These are phyloP conservation scores for Myiothlypis chrysogaster DNA, from an alignment of 2,797 vertebrate genomes.

Conservation along the genomic window DNA sequence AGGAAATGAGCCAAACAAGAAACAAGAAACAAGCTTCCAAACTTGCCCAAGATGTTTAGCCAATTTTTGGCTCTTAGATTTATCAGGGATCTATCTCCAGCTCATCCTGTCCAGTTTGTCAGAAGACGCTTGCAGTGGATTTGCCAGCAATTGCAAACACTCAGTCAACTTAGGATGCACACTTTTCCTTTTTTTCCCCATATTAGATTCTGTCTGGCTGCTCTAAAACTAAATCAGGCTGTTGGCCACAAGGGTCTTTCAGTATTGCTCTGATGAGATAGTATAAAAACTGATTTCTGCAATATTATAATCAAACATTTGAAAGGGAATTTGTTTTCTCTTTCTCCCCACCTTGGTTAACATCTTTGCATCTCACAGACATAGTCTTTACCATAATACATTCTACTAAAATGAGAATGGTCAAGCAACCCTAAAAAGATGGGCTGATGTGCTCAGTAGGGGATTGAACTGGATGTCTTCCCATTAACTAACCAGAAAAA, in stretches of 20 bases:
- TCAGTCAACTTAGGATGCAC: neutral
- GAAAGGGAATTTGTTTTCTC: neutral
- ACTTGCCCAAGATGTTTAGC: neutral
- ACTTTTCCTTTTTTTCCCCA: fast-evolving
- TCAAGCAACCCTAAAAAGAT: neutral
- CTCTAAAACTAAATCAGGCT: neutral
- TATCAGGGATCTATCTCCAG: neutral
- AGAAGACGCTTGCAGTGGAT: neutral
- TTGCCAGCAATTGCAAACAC: neutral
- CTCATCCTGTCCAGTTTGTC: neutral
- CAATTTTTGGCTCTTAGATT: neutral
- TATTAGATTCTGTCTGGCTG: neutral
- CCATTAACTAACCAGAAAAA: neutral
- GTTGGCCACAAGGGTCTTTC: neutral
- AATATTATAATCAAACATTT: neutral
- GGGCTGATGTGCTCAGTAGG: neutral
- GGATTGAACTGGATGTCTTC: neutral
- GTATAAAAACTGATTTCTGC: neutral
- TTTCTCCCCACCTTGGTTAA: neutral
- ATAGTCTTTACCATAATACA: neutral
- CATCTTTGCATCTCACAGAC: neutral
- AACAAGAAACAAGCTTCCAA: neutral
- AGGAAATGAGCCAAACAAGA: neutral
- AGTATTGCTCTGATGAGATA: neutral
- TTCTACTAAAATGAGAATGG: neutral